Conservation (phyloP, 1,140 invertebrate species). For the Scylla paramamosain region DNA sequence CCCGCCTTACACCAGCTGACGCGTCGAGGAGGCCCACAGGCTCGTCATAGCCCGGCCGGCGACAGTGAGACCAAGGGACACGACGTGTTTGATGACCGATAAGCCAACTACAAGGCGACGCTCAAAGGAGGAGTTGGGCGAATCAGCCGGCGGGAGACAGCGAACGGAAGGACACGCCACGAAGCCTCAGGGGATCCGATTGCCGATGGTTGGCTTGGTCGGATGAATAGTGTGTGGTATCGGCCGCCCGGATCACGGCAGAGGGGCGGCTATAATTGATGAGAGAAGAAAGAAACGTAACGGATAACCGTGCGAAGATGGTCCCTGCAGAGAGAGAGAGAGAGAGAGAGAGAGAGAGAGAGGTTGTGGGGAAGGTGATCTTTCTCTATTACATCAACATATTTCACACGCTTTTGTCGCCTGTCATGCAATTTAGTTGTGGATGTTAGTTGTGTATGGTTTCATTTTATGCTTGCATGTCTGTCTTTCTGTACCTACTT, state of each 20-base stretch:
- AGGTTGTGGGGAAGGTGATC: neutral
- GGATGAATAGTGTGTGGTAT: slow-evolving; percentile 45
- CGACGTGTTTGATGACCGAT: slow-evolving; percentile 47
- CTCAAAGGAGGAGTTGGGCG: slow-evolving; percentile 4
- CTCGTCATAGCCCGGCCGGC: neutral
- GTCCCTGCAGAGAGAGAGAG: neutral
- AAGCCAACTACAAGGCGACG: slow-evolving; percentile 16
- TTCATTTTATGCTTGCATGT: too few species aligned
- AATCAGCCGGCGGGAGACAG: neutral
- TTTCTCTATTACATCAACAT: too few species aligned
- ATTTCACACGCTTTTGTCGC: too few species aligned
- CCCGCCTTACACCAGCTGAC: neutral
- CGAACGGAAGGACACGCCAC: neutral
- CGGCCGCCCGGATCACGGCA: neutral
- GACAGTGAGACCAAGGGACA: neutral
- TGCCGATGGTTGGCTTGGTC: slow-evolving; percentile 41
- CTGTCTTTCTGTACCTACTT: too few species aligned
- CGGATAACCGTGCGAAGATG: neutral
- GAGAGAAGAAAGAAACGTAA: slow-evolving; percentile 6
- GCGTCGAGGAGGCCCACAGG: neutral
- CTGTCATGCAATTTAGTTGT: too few species aligned
- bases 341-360: slow-evolving; percentile 36
- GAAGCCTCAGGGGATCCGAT: neutral
- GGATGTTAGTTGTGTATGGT: too few species aligned
- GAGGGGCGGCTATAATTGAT: neutral